Percentiles rank a stretch among this genome's conserved stretches.
Conservation (phyloP, 2,888 invertebrate species). For the Aquatica leii region DNA sequence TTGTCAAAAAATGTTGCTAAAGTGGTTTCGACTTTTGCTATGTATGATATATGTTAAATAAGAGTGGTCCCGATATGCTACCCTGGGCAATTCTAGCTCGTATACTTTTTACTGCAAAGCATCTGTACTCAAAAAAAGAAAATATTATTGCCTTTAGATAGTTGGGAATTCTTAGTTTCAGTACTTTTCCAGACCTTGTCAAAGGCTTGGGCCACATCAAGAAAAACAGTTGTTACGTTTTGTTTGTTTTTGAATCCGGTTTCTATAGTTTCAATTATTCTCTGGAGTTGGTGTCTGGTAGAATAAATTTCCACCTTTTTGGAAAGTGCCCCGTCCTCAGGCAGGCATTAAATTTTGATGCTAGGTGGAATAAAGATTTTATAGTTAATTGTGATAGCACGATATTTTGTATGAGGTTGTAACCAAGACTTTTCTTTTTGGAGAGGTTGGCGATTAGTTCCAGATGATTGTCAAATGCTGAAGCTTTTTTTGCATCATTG, state of each 20-base stretch:
- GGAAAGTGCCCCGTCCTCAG: background rate
- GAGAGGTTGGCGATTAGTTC: slow-evolving; percentile 5
- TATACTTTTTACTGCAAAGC: background rate
- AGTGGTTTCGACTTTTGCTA: background rate
- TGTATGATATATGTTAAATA: background rate
- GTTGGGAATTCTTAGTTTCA: too few species aligned
- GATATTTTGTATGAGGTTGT: background rate
- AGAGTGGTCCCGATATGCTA: too few species aligned
- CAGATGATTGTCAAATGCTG: slow-evolving; percentile 8
- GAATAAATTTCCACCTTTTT: slow-evolving; percentile 5
- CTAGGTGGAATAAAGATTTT: background rate
- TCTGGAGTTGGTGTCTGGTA: background rate
- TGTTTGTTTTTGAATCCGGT: too few species aligned
- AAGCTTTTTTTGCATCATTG: slow-evolving; percentile 8
- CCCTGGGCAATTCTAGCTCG: background rate
- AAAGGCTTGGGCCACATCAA: too few species aligned
- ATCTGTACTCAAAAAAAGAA: slow-evolving; percentile 5
- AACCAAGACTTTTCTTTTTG: background rate
- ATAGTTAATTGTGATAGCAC: slow-evolving; percentile 5
- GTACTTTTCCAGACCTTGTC: too few species aligned
- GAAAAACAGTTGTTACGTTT: too few species aligned
- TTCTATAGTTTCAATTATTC: too few species aligned
- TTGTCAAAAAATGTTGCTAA: too few species aligned
- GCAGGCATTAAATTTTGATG: background rate
- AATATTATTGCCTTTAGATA: too few species aligned